A percentile compares a stretch with the other conserved stretches of the same genome.
Conservation (phyloP, 2,113 vertebrate genomes). For the Oreochromis niloticus region DNA sequence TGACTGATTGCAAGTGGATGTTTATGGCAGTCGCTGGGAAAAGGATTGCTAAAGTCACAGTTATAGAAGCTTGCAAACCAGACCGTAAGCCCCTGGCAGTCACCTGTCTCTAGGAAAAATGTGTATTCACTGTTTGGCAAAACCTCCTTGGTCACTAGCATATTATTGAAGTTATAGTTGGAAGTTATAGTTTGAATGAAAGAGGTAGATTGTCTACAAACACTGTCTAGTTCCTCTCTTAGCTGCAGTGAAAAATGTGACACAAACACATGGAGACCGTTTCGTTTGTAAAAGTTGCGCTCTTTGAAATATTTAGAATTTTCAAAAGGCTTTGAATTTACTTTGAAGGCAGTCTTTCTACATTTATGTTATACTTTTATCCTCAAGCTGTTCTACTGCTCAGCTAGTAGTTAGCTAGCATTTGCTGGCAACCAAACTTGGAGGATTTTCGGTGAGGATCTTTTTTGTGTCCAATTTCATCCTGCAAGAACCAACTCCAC, state of each 20-base stretch:
- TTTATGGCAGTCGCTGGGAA: neutral
- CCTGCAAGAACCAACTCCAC: neutral
- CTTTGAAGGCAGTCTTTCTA: neutral
- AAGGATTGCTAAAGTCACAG: neutral
- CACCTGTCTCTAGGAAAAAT: neutral
- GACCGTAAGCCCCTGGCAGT: fast-evolving
- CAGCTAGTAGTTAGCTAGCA: neutral
- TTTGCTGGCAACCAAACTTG: neutral
- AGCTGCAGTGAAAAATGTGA: neutral
- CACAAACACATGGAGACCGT: neutral
- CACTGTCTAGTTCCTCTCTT: neutral
- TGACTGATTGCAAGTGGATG: neutral
- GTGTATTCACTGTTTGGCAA: neutral
- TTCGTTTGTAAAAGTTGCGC: neutral
- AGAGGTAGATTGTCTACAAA: neutral
- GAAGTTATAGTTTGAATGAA: neutral
- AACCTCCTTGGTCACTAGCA: neutral
- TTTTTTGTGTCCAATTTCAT: neutral
- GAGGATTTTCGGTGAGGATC: neutral
- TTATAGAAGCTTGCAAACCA: neutral
- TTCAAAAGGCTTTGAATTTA: neutral
- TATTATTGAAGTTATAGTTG: neutral
- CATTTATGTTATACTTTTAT: neutral
- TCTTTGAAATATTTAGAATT: neutral
- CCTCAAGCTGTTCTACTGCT: neutral